These are phyloP conservation scores for Girardinus metallicus DNA, from an alignment of 2,797 vertebrate genomes.

Conservation along the genomic window DNA sequence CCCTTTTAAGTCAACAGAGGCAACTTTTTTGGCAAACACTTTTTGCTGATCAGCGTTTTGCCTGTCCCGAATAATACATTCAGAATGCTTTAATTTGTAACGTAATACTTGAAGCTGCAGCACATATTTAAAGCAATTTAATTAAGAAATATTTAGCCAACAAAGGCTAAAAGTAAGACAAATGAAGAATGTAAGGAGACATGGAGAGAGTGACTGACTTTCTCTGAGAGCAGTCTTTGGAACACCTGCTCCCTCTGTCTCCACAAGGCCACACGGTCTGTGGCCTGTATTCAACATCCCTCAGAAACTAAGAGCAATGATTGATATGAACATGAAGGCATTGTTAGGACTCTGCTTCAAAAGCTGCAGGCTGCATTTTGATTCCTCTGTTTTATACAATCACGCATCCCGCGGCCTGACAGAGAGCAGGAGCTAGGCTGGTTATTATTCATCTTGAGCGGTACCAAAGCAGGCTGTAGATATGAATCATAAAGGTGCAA, in stretches of 20 bases:
- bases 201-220: neutral
- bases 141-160: neutral
- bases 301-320: conserved; percentile 2
- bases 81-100: too few species aligned
- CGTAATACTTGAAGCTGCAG: neutral
- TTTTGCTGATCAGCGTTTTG: neutral
- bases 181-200: neutral
- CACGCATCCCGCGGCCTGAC: neutral
- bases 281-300: neutral
- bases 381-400: conserved; percentile 10
- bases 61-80: too few species aligned
- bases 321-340: conserved; percentile 4
- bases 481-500: neutral
- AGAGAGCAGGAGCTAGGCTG: neutral
- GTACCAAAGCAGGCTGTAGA: neutral
- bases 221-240: neutral
- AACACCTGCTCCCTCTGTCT: neutral
- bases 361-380: conserved; percentile 1
- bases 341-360: conserved; percentile 3
- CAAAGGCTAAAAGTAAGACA: neutral
- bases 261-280: neutral
- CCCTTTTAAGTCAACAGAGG: neutral
- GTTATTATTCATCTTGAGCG: neutral
- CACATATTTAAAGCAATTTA: neutral
- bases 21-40: neutral